Conservation (phyloP, 1,140 invertebrate species). For the Trichomalopsis sarcophagae region DNA sequence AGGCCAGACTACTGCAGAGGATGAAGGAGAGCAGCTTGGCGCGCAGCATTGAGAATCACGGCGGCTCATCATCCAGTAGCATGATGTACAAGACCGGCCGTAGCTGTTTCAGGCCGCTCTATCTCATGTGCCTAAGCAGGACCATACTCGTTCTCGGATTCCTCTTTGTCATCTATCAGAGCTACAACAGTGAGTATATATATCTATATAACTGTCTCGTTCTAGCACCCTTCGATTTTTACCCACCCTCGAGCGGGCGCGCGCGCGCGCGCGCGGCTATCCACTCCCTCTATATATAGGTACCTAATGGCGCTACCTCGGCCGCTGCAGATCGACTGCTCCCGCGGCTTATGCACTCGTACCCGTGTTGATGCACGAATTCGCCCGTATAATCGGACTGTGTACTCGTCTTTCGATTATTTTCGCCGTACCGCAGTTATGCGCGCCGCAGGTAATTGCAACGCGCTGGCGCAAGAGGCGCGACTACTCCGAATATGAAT, state of each 20-base stretch:
- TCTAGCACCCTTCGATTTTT: conserved; percentile 6
- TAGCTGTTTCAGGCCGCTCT: conserved; percentile 42
- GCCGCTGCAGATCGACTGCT: background rate
- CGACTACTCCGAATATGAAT: no score
- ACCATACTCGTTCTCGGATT: conserved; percentile 50
- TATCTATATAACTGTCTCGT: background rate
- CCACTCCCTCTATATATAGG: background rate
- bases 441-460: background rate
- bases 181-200: conserved; percentile 46
- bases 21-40: conserved; percentile 43
- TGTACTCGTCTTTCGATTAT: no score
- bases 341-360: no score
- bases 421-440: background rate
- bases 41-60: background rate
- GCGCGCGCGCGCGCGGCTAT: background rate
- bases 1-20: conserved; percentile 24
- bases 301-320: background rate
- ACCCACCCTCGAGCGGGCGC: background rate
- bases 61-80: background rate
- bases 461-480: no score
- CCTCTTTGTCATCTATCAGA: conserved; percentile 51
- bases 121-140: conserved; percentile 43
- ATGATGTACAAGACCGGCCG: conserved; percentile 46
- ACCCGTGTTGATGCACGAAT: no score
- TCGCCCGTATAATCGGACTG: no score